Evolutionary conservation across 2,888 invertebrate genomes (phyloP).

Genomic region (Camptogramma bilineatum): DNA sequence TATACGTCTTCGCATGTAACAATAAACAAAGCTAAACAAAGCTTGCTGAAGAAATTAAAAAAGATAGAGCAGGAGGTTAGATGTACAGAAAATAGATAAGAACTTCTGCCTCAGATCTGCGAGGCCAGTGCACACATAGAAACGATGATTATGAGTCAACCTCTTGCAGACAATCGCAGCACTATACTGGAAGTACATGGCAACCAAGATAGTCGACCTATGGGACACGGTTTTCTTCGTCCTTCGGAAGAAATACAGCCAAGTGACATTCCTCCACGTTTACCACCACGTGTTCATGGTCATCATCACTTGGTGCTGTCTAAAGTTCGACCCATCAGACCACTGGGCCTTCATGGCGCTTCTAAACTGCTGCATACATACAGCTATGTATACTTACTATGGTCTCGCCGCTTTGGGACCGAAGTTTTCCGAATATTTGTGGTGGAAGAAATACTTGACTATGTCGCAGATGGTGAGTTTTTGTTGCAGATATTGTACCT

Average conservation of each 20-base stretch:
- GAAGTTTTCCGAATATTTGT: conserved; percentile 87
- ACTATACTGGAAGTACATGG: conserved; percentile 88
- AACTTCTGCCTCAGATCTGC: too few relatives aligned
- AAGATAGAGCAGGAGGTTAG: too few relatives aligned
- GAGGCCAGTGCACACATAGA: not conserved
- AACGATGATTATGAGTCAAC: not conserved
- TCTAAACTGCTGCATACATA: conserved; percentile 89
- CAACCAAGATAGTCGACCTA: conserved; percentile 89
- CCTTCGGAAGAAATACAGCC: conserved; percentile 89
- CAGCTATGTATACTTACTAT: conserved; percentile 91
- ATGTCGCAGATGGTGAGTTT: conserved; percentile 88
- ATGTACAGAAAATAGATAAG: too few relatives aligned
- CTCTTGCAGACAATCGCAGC: conserved; percentile 50
- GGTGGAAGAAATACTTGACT: conserved; percentile 94
- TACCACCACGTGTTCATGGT: conserved; percentile 92
- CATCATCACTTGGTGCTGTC: conserved; percentile 88
- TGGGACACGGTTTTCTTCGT: conserved; percentile 93
- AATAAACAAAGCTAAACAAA: too few relatives aligned
- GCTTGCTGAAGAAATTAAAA: too few relatives aligned
- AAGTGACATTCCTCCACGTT: conserved; percentile 93
- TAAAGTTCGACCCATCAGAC: conserved; percentile 90
- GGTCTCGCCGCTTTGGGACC: conserved; percentile 89
- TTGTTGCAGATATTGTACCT: not conserved
- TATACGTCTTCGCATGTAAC: too few relatives aligned
- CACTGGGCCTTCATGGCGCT: conserved; percentile 89